These are phyloP conservation scores for Druon quercuslanigerum DNA, from an alignment of 1,140 invertebrate species.

Conservation along the genomic window DNA sequence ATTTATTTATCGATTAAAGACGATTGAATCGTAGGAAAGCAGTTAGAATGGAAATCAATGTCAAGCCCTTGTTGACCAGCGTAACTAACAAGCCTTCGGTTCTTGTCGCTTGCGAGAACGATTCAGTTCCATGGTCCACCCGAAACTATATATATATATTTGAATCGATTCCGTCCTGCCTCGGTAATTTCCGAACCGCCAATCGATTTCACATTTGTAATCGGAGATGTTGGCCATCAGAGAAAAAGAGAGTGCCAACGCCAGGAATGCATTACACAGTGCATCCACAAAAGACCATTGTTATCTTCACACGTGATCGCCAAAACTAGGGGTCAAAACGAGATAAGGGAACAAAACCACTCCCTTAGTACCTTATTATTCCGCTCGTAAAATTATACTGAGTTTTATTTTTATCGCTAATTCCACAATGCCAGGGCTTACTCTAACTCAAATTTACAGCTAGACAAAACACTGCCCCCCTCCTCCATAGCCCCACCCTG, in stretches of 20 bases:
- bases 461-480: no score
- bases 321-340: conserved; percentile 42
- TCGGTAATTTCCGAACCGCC: conserved; percentile 53
- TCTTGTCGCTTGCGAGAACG: conserved; percentile 60
- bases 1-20: conserved; percentile 7
- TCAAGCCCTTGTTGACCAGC: conserved; percentile 66
- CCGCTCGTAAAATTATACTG: conserved; percentile 34
- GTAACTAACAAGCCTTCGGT: conserved; percentile 69
- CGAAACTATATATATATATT: conserved; percentile 54
- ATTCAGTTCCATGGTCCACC: conserved; percentile 56
- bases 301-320: conserved; percentile 56
- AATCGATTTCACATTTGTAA: conserved; percentile 71
- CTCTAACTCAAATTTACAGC: no score
- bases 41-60: conserved; percentile 63
- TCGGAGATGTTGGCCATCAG: conserved; percentile 57
- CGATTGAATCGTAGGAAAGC: conserved; percentile 6
- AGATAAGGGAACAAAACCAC: conserved; percentile 32
- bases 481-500: no score
- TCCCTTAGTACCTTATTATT: conserved; percentile 47
- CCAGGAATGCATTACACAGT: conserved; percentile 48
- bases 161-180: conserved; percentile 58
- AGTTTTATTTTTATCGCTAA: conserved; percentile 27
- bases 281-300: conserved; percentile 57
- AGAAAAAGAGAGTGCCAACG: conserved; percentile 44
- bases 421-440: background rate